Evolutionary conservation across 2,888 invertebrate species (phyloP).

Genomic region (Choristoneura rosaceana): DNA sequence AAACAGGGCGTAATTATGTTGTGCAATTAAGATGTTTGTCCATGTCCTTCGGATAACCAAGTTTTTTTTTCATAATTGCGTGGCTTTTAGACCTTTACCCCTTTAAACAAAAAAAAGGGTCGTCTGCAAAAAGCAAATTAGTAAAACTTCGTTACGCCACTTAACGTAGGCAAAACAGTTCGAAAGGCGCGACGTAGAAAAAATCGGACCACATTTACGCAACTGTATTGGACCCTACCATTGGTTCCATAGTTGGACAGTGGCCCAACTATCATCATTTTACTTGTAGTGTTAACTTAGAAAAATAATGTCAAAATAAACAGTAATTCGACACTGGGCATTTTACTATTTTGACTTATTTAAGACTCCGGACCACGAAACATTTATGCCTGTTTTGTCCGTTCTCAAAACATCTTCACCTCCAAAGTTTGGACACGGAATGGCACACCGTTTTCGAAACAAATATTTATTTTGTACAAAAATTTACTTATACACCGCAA

Average conservation of each 20-base stretch:
- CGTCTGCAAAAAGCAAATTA: constrained; percentile 72
- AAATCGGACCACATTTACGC: constrained; percentile 68
- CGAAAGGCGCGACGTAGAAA: constrained; percentile 78
- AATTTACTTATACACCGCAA: too few species aligned
- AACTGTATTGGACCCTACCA: constrained; percentile 59
- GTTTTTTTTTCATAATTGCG: constrained; percentile 26
- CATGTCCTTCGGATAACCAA: neutral
- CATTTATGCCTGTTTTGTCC: too few species aligned
- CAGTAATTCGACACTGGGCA: too few species aligned
- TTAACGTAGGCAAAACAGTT: constrained; percentile 80
- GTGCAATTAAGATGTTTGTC: too few species aligned
- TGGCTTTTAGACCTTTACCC: constrained; percentile 57
- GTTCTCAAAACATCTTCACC: too few species aligned
- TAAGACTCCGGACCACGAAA: too few species aligned
- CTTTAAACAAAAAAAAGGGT: constrained; percentile 69
- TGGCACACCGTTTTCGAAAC: too few species aligned
- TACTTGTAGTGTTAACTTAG: neutral
- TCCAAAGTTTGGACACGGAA: too few species aligned
- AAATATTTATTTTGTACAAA: too few species aligned
- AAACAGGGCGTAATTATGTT: too few species aligned
- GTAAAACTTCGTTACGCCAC: constrained; percentile 76
- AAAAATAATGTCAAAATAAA: neutral
- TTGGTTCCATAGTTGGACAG: neutral
- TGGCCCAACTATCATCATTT: neutral
- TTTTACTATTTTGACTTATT: too few species aligned